These are phyloP conservation scores for Acronicta alni DNA, from an alignment of 2,888 invertebrate species.

Conservation along the genomic window DNA sequence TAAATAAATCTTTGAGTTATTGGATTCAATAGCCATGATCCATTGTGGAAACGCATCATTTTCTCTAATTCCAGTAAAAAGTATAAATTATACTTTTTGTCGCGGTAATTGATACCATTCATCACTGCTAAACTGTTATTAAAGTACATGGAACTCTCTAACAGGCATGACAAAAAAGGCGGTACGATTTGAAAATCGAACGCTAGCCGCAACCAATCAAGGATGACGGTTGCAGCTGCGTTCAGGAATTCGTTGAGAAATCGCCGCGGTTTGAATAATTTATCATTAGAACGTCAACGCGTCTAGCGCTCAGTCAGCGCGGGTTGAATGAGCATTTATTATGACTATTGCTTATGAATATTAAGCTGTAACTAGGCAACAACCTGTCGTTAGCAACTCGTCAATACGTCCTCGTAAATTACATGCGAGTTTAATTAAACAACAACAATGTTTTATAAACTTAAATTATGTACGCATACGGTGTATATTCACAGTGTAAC, in stretches of 20 bases:
- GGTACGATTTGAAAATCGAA: conserved; percentile 76
- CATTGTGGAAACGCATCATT: not conserved
- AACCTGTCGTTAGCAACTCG: conserved; percentile 12
- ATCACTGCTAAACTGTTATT: conserved; percentile 39
- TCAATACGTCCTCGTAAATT: conserved; percentile 6
- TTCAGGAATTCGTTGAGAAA: conserved; percentile 88
- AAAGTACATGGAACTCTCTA: conserved; percentile 53
- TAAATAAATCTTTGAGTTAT: not conserved
- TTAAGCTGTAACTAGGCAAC: conserved; percentile 32
- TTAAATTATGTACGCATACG: conserved; percentile 3
- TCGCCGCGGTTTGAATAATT: conserved; percentile 83
- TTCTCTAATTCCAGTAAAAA: conserved; percentile 26
- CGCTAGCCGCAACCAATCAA: conserved; percentile 72
- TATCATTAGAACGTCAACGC: conserved; percentile 65
- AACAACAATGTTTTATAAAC: conserved; percentile 9
- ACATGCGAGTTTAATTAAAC: conserved; percentile 13
- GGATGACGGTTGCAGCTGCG: conserved; percentile 83
- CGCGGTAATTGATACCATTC: conserved; percentile 34
- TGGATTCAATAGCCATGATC: not conserved
- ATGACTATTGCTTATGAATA: conserved; percentile 50
- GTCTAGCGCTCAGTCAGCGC: conserved; percentile 44
- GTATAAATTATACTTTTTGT: conserved; percentile 28
- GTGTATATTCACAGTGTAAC: not conserved
- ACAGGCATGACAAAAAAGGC: conserved; percentile 58
- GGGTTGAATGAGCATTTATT: conserved; percentile 55